Evolutionary conservation across 2,113 vertebrate species (phyloP), one percentile per base, ranked within the genome.

Genomic region (Hypanus sabinus): DNA sequence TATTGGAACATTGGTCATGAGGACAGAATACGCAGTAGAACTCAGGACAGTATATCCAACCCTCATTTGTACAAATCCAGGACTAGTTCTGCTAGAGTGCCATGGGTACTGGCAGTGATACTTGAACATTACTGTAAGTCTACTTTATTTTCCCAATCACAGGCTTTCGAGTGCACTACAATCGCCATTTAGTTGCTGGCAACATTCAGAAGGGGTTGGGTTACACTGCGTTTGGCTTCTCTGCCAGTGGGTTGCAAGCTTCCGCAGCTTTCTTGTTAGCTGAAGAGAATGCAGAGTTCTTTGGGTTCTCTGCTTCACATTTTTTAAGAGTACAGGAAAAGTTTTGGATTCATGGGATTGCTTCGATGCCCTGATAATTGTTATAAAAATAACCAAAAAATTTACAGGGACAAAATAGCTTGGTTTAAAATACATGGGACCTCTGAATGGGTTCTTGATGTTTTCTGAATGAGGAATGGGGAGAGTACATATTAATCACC

Each of bases 1-100:
- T 94, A 94, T 94, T 96, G 95, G 96, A 96, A 96, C 97, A 97
- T 96, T 96, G 96, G 96, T 96, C 96, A 95, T 95, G 94, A 5
- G 94, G 95, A 95, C 94, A 94, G 94, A 95, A 94, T 94, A 94
- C 95, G 95, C 94, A 94, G 95, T 95, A 94, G 94, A 94, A 96
- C 95, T 95, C 94, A 65, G 95, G 94, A 94, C 94, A 95, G 94
- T 95, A 95, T 95, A 94, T 95, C 83, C n/a, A 6, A 94, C 95
- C 94, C 94, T 1, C 94, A 95, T 83, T 94, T 94, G 94, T 93
- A 94, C 94, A 94, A 94, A 94, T 77, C 94, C 95, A 73, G 95
- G 95, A 95, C 95, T 95, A 2, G 94, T 95, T 95, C 94, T 95
- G 95, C 95, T 91, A 94, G 94, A 79, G 18, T 11, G 95, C 71